These are phyloP conservation scores for Ammodytes dubius DNA, from an alignment of 2,113 vertebrate species.

Conservation along the genomic window DNA sequence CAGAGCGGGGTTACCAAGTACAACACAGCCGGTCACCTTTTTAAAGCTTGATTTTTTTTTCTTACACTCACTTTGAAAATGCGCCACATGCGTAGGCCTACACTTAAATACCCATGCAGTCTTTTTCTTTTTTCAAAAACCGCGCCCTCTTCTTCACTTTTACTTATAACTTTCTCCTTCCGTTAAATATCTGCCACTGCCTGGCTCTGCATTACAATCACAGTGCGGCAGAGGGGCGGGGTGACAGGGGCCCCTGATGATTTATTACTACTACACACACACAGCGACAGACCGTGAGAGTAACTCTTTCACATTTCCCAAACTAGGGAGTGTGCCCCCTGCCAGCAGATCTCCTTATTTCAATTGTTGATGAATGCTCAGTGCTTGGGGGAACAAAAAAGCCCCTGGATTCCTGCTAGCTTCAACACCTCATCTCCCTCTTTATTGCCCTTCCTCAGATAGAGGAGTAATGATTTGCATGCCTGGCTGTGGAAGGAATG, in stretches of 20 bases:
- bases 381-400: slow-evolving; percentile 50
- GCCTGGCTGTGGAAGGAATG: slow-evolving; percentile 41
- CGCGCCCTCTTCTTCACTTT: slow-evolving; percentile 59
- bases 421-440: slow-evolving; percentile 35
- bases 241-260: slow-evolving; percentile 39
- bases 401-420: slow-evolving; percentile 39
- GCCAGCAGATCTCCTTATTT: slow-evolving; percentile 46
- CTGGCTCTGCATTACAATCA: slow-evolving; percentile 54
- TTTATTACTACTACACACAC: slow-evolving; percentile 61
- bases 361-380: slow-evolving; percentile 56
- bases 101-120: neutral
- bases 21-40: slow-evolving; percentile 20
- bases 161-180: slow-evolving; percentile 11
- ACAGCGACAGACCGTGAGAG: slow-evolving; percentile 40
- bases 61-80: slow-evolving; percentile 11
- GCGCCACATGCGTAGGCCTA: slow-evolving; percentile 36
- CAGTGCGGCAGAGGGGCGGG: slow-evolving; percentile 69
- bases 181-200: slow-evolving; percentile 24
- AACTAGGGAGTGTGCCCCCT: slow-evolving; percentile 38
- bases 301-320: slow-evolving; percentile 42
- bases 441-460: neutral
- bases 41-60: slow-evolving; percentile 5
- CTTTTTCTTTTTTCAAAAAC: slow-evolving; percentile 70
- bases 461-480: slow-evolving; percentile 23
- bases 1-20: slow-evolving; percentile 51